Evolutionary conservation across 92 coral and sea anemone genomes (phyloP), one percentile per base, ranked within the genome.

Genomic region (Actinostola sp.): DNA sequence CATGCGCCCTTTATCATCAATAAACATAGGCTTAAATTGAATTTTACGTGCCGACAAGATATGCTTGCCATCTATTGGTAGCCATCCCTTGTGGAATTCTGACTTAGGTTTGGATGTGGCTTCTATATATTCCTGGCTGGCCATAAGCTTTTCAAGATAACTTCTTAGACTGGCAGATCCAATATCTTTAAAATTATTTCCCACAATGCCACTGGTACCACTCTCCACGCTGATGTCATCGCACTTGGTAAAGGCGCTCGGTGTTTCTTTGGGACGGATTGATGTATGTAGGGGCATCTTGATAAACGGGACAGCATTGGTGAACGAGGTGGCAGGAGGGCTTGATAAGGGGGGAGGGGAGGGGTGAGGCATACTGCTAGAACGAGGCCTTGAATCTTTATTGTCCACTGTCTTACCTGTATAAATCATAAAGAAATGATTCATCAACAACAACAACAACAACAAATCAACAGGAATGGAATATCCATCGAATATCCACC

Each of bases 1-100:
- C 90, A 95, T 83, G 32, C 97, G 88, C 28, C 97, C 97, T 62
- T 95, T 92, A 28, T 88, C 87, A 76, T 95, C 99, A 67, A 92
- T 85, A 81, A 69, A 88, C 84, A 86, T 73, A 20, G 99, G 95
- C 73, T 95, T 95, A 32, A 95, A 95, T 36, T 93, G 90, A 41
- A 86, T 72, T 51, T 85, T 92, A 70, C 95, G 89, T 1, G 89
- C 92, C 23, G 95, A 82, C 20, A 79, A 57, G 34, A 92, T 86
- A 44, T 95, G 97, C 56, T 88, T 95, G 23, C 99, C 99, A 35
- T 79, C 91, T 8, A 85, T 67, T 14, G 97, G 90, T 63, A 84
- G 82, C 99, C 99, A 95, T 5, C 99, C 99, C 41, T 87, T 89
- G 48, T 73, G 82, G 3, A 48, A 41, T 50, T 78, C 84, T 21